phyloP scores from a whole-genome alignment of 2,888 invertebrate species.

The Hartigia nigra region DNA sequence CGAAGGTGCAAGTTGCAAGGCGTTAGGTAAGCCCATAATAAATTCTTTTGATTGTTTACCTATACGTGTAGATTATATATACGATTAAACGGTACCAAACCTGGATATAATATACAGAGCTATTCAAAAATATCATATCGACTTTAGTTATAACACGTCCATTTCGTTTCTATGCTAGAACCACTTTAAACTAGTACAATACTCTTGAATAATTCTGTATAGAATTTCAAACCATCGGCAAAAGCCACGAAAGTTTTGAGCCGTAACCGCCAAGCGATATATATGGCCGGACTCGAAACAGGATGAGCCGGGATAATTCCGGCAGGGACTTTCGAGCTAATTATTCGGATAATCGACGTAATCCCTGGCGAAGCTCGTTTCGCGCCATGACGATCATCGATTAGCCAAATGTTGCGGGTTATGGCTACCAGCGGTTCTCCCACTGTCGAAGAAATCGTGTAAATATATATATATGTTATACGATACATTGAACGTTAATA shows the following conservation, averaged over 20 bases:
- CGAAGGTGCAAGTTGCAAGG: slow-evolving; percentile 73
- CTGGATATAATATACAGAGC: neutral
- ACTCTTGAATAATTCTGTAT: neutral
- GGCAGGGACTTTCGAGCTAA: slow-evolving; percentile 46
- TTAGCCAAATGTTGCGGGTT: slow-evolving; percentile 35
- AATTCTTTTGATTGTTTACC: neutral
- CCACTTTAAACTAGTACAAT: neutral
- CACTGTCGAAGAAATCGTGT: neutral
- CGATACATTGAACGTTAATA: neutral
- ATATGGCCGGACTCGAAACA: neutral
- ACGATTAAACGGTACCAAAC: too few species aligned
- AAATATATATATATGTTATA: neutral
- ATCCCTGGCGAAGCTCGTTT: slow-evolving; percentile 52
- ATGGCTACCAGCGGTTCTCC: slow-evolving; percentile 31
- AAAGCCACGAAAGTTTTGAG: neutral
- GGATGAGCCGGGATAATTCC: neutral
- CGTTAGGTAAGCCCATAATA: slow-evolving; percentile 73
- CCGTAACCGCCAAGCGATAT: neutral
- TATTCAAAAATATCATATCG: neutral
- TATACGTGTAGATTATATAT: too few species aligned
- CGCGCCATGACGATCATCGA: slow-evolving; percentile 44
- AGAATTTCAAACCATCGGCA: neutral
- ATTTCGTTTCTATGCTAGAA: neutral
- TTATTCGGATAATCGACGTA: slow-evolving; percentile 62
- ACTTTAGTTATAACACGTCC: neutral